Conservation (phyloP, 2,888 invertebrate species). For the Diachrysia chrysitis region DNA sequence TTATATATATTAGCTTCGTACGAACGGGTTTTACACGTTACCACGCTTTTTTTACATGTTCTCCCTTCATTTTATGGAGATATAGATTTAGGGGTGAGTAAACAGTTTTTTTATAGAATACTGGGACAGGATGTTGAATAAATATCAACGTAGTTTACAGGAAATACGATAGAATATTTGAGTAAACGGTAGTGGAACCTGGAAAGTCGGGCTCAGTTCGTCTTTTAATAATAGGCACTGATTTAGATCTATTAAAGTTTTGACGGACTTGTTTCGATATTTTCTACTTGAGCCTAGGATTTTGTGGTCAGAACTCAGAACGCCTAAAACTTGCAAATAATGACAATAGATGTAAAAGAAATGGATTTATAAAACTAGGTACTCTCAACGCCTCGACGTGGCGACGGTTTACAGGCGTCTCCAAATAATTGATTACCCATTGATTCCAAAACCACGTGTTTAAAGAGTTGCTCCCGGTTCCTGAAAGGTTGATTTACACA, state of each 20-base stretch:
- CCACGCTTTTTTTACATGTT: constrained; percentile 19
- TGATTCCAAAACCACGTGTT: background rate
- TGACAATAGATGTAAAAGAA: background rate
- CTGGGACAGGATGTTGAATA: constrained; percentile 1
- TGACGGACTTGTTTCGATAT: background rate
- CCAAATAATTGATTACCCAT: background rate
- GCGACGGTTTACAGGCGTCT: background rate
- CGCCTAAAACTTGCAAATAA: background rate
- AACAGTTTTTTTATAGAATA: constrained; percentile 17
- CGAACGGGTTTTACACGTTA: constrained; percentile 26
- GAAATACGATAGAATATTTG: background rate
- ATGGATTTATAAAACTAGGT: background rate
- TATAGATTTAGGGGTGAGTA: constrained; percentile 25
- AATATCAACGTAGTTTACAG: background rate
- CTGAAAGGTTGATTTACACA: no score
- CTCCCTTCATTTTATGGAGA: constrained; percentile 30
- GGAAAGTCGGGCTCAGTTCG: background rate
- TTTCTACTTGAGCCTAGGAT: background rate
- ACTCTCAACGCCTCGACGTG: background rate
- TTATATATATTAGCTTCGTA: constrained; percentile 44
- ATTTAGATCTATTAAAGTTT: background rate
- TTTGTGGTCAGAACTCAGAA: background rate
- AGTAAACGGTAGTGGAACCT: background rate
- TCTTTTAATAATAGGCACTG: background rate
- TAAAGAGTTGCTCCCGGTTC: no score